Evolutionary conservation across 2,888 invertebrate species (phyloP).

Genomic region (Ophion costatus): DNA sequence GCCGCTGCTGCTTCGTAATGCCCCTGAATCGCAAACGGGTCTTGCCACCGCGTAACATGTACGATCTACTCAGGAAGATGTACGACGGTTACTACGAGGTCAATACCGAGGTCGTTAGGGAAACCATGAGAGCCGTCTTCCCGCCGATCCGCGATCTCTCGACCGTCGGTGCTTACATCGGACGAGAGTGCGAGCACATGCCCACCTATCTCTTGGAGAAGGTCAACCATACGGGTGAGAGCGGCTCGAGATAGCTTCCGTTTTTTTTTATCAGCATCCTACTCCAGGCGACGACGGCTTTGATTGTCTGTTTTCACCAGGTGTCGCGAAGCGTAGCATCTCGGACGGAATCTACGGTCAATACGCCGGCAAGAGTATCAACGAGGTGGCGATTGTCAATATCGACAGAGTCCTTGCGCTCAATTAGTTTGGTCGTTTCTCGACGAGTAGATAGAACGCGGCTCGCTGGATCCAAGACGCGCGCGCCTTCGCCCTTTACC

Average conservation of each 20-base stretch:
- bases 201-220: conserved; percentile 91
- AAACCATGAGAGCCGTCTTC: conserved; percentile 90
- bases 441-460: neutral
- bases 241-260: neutral
- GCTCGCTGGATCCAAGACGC: no score
- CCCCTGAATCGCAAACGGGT: conserved; percentile 91
- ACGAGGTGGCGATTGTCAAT: conserved; percentile 90
- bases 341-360: conserved; percentile 88
- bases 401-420: conserved; percentile 85
- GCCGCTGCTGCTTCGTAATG: conserved; percentile 95
- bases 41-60: conserved; percentile 91
- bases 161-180: conserved; percentile 89
- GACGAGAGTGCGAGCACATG: conserved; percentile 88
- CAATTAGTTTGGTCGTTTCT: no score
- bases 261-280: neutral
- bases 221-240: conserved; percentile 87
- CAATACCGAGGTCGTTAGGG: conserved; percentile 90
- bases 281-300: neutral
- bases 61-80: conserved; percentile 92
- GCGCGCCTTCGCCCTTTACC: no score
- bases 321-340: conserved; percentile 79
- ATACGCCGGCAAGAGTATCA: conserved; percentile 90
- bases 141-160: conserved; percentile 88
- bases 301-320: conserved; percentile 52
- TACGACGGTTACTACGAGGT: conserved; percentile 92